Percentiles rank a stretch among this genome's conserved stretches.
Conservation (phyloP, 64 coral and sea anemone genomes). For the Porites australiensis region DNA sequence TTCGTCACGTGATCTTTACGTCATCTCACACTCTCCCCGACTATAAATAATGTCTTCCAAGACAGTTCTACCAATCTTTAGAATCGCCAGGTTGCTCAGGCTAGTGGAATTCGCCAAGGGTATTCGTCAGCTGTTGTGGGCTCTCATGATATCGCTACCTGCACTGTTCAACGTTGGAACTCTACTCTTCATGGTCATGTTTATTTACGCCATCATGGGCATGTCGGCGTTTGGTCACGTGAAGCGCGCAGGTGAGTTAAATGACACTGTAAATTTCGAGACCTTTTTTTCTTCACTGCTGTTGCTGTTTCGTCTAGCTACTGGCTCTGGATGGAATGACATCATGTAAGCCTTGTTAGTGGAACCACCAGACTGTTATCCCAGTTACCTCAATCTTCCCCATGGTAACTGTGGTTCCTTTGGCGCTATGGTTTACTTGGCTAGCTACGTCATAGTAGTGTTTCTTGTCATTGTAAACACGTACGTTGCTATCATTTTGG, state of each 20-base stretch:
- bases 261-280: conserved; percentile 81
- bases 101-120: conserved; percentile 91
- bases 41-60: too few relatives aligned
- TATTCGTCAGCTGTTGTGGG: conserved; percentile 82
- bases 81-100: conserved; percentile 86
- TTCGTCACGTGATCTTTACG: too few relatives aligned
- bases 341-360: conserved; percentile 76
- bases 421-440: conserved; percentile 63
- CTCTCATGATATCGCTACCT: conserved; percentile 85
- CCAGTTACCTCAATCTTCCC: conserved; percentile 39
- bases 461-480: conserved; percentile 88
- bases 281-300: conserved; percentile 82
- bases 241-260: conserved; percentile 76
- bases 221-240: conserved; percentile 86
- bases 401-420: conserved; percentile 86
- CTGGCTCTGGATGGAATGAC: conserved; percentile 89
- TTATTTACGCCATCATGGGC: conserved; percentile 87
- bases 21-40: too few relatives aligned
- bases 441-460: conserved; percentile 78
- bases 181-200: conserved; percentile 83
- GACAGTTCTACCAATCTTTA: conserved; percentile 77
- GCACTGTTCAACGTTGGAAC: conserved; percentile 17
- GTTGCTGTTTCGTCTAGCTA: conserved; percentile 83
- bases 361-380: conserved; percentile 87
- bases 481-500: conserved; percentile 89